A percentile compares a stretch with the other conserved stretches of the same genome.
Conservation (phyloP, 2,888 invertebrate genomes). For the Nycteola revayana region DNA sequence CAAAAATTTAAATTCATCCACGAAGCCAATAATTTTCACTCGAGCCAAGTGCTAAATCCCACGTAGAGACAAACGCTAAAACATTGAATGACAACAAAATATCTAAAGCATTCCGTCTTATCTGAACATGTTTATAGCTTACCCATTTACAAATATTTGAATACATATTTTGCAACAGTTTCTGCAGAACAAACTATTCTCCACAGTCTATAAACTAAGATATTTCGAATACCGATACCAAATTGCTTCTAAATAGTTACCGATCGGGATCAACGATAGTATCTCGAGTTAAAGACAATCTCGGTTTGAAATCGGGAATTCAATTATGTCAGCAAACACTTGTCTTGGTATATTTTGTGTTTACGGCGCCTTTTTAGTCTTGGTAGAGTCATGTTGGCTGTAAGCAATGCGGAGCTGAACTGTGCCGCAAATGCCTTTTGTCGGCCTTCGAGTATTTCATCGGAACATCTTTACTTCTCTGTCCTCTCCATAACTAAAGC, state of each 20-base stretch:
- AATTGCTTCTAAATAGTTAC: slow-evolving; percentile 61
- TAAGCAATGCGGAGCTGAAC: slow-evolving; percentile 8
- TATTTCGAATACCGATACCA: slow-evolving; percentile 51
- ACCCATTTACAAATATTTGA: slow-evolving; percentile 60
- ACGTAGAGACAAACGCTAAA: slow-evolving; percentile 11
- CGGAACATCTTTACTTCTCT: no score
- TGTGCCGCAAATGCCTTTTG: no score
- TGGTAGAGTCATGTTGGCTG: slow-evolving; percentile 3
- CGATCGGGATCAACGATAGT: slow-evolving; percentile 52
- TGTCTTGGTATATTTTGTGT: slow-evolving; percentile 55
- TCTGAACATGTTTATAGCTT: slow-evolving; percentile 49
- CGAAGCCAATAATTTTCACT: slow-evolving; percentile 5
- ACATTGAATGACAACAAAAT: slow-evolving; percentile 38
- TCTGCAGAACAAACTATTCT: slow-evolving; percentile 37
- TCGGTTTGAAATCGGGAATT: slow-evolving; percentile 45
- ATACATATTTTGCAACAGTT: slow-evolving; percentile 53
- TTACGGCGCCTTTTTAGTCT: slow-evolving; percentile 31
- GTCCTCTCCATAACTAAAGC: no score
- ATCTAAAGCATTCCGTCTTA: slow-evolving; percentile 42
- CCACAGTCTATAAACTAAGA: slow-evolving; percentile 47
- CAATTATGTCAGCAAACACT: slow-evolving; percentile 52
- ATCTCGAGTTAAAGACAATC: slow-evolving; percentile 52
- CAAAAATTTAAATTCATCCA: slow-evolving; percentile 1
- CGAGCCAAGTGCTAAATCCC: slow-evolving; percentile 9
- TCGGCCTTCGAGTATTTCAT: no score